Base-by-base conservation (phyloP, 2,888 invertebrate genomes). In the Pimpla rufipes region DNA sequence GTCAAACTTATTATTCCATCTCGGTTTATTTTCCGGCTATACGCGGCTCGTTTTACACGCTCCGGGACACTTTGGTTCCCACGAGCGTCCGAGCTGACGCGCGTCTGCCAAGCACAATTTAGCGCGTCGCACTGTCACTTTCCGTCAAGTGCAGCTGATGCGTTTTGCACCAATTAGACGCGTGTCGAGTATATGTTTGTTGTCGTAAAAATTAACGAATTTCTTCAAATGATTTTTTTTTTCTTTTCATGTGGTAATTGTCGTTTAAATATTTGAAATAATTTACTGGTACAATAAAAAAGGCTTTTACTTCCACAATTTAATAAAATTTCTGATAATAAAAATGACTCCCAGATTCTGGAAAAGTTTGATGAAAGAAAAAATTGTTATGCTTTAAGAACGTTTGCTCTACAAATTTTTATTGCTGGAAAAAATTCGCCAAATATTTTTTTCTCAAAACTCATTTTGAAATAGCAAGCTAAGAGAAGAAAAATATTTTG, bases 81-180 rank as follows among this genome's bases (percentile, higher is more conserved):
- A 82, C 82, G 82, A 59, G 70, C 74, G 64, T 82, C 79, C 70
- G 70, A 79, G 70, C 78, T 8, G n/a, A n/a, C n/a, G n/a, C 57
- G 16, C 57, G n/a, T 66, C 73, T 73, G 70, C 73, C 78, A 81
- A 71, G 37, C 47, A 35, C 62, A 55, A 75, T 40, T 68, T 23
- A 29, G 52, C 57, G 16, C 66, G 35, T 3, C n/a, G 18, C 62
- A 18, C 42, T 23, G 11, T 55, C 23, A 2, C 23, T 59, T n/a
- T 35, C n/a, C 16, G 16, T 59, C 4, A 29, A 29, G 7, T 35
- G 16, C 37, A 8, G 59, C n/a, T n/a, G n/a, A 59, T 8, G 59
- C 29, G 37, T 59, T 59, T 59, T 59, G 29, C 8, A 37, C 16
- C 7, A 59, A 59, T 59, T 59, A 16, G 13, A 59, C 16, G 37